Percentiles rank a stretch among this genome's conserved stretches.
Evolutionary conservation across 2,797 vertebrate genomes (phyloP).

Genomic region (Pogonophryne albipinna): DNA sequence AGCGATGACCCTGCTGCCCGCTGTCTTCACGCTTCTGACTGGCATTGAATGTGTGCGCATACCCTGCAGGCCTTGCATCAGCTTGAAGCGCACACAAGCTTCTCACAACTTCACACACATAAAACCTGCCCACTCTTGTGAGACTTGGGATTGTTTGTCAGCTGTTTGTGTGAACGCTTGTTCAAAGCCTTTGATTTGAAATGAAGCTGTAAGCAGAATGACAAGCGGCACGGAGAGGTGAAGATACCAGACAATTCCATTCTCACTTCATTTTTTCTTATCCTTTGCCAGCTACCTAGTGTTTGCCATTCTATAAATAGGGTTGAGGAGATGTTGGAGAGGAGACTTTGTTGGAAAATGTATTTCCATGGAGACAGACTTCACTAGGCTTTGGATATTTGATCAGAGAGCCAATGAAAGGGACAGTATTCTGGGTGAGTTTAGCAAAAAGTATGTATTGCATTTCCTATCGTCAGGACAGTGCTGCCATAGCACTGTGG

Average conservation of each 20-base stretch:
- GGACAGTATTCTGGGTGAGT: conserved; percentile 24
- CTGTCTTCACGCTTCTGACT: conserved; percentile 38
- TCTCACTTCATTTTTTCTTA: conserved; percentile 67
- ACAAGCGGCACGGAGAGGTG: conserved; percentile 14
- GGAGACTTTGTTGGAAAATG: conserved; percentile 62
- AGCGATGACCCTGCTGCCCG: conserved; percentile 31
- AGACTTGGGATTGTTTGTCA: conserved; percentile 45
- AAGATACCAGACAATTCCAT: conserved; percentile 68
- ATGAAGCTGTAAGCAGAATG: conserved; percentile 35
- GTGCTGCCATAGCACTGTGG: conserved; percentile 24
- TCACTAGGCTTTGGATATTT: conserved; percentile 36
- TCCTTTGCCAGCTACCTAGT: conserved; percentile 57
- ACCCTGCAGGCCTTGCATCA: conserved; percentile 31
- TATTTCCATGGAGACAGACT: conserved; percentile 77
- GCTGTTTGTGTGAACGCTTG: conserved; percentile 44
- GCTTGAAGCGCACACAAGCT: conserved; percentile 21
- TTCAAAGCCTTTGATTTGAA: conserved; percentile 64
- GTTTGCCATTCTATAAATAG: conserved; percentile 76
- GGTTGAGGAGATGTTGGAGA: conserved; percentile 61
- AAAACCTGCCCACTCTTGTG: conserved; percentile 25
- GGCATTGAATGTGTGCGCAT: background rate
- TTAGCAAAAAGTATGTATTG: conserved; percentile 42
- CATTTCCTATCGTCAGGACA: conserved; percentile 16
- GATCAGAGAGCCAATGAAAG: conserved; percentile 21
- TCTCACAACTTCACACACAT: conserved; percentile 37